Evolutionary conservation across 2,888 invertebrate species (phyloP).

Genomic region (Sphecodes monilicornis): DNA sequence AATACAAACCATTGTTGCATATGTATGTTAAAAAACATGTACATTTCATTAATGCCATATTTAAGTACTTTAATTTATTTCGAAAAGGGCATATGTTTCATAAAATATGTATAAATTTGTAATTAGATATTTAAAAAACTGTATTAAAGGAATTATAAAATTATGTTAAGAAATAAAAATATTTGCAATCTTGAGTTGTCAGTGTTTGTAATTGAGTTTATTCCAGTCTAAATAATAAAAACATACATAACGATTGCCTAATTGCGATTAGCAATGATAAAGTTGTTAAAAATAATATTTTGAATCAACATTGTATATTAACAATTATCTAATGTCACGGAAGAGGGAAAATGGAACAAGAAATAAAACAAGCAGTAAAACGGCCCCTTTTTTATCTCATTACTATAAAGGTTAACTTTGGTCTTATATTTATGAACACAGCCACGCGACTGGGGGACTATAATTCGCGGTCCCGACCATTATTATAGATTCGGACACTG

Average conservation of each 20-base stretch:
- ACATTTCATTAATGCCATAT: slow-evolving; percentile 10
- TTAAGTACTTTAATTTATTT: background rate
- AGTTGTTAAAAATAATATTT: background rate
- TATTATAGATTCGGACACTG: too few species aligned
- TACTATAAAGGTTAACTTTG: too few species aligned
- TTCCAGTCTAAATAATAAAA: background rate
- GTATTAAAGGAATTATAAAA: background rate
- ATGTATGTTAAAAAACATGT: slow-evolving; percentile 20
- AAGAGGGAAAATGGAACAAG: too few species aligned
- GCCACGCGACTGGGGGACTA: too few species aligned
- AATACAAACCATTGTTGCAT: slow-evolving; percentile 17
- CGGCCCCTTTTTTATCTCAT: too few species aligned
- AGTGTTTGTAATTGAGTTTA: background rate
- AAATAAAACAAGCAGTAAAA: too few species aligned
- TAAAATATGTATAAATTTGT: slow-evolving; percentile 14
- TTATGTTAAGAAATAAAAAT: slow-evolving; percentile 25
- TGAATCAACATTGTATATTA: background rate
- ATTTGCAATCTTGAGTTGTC: background rate
- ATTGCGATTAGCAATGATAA: background rate
- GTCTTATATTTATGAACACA: too few species aligned
- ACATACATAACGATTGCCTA: background rate
- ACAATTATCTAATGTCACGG: background rate
- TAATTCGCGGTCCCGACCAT: too few species aligned
- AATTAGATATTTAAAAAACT: slow-evolving; percentile 18
- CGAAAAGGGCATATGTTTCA: background rate